Evolutionary conservation across 2,113 vertebrate genomes (phyloP).

Genomic region (Anguilla japonica): DNA sequence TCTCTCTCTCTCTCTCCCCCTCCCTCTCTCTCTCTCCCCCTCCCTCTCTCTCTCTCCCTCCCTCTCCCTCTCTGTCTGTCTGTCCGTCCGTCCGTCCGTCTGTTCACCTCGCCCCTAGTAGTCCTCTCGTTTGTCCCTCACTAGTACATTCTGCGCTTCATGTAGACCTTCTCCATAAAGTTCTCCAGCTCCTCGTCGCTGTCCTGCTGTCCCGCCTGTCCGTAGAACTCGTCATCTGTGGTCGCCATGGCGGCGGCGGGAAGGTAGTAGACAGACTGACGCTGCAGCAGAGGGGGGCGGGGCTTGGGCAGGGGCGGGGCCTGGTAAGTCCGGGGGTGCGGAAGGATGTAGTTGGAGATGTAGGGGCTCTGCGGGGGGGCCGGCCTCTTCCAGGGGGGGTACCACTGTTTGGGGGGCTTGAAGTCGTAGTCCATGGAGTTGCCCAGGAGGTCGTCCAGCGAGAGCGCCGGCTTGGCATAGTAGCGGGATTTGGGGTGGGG

Average conservation of each 20-base stretch:
- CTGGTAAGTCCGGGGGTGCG: conserved; percentile 82
- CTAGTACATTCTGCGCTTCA: conserved; percentile 77
- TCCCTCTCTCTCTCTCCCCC: conserved; percentile 5
- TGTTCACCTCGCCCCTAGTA: conserved; percentile 26
- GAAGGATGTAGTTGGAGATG: conserved; percentile 84
- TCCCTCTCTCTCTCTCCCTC: conserved; percentile 9
- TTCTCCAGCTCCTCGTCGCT: conserved; percentile 86
- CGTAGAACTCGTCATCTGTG: conserved; percentile 69
- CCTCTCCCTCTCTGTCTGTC: background rate
- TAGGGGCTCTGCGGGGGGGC: conserved; percentile 62
- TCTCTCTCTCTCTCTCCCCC: conserved; percentile 9
- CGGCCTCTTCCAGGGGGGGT: conserved; percentile 56
- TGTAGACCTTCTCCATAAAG: conserved; percentile 88
- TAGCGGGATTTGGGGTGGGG: conserved; percentile 72
- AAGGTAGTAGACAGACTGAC: conserved; percentile 67
- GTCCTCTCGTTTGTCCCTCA: conserved; percentile 44
- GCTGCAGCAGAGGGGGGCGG: conserved; percentile 60
- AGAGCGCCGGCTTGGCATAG: conserved; percentile 67
- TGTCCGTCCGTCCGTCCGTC: conserved; percentile 13
- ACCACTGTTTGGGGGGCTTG: conserved; percentile 63
- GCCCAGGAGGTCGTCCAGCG: conserved; percentile 75
- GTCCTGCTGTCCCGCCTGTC: conserved; percentile 69
- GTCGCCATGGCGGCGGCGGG: conserved; percentile 54
- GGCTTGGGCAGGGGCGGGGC: conserved; percentile 71
- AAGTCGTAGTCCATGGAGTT: conserved; percentile 69